Evolutionary conservation across 2,797 vertebrate species (phyloP), one percentile per base, ranked within the genome.

Genomic region (Glossophaga mutica): DNA sequence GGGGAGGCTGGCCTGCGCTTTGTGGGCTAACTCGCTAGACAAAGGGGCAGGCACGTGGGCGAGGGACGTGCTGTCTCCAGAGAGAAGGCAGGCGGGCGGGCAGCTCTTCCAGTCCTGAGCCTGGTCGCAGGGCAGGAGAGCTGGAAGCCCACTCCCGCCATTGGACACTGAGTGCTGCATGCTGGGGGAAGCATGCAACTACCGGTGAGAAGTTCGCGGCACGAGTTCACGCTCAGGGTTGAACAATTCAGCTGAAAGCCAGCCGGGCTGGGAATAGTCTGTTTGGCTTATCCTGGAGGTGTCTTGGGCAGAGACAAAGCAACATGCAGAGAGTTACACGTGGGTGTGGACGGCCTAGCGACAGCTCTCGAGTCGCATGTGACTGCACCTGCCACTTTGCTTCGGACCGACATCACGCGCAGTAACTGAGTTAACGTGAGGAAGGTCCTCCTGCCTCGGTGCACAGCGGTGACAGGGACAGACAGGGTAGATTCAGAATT

Each of bases 401-500:
- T 52, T 55, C 73, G 6, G 48, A 5, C 11, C 32, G 0, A 4
- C 1, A 0, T 18, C 14, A 3, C 0, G 26, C 93, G 29, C 19
- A 4, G 2, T 2, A 5, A 19, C n/a, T 6, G 0, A 2, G 16
- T 5, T 3, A 24, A 26, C 0, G 26, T 12, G 6, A 67, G 70
- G 37, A 32, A 15, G 52, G 24, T 2, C 9, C 42, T 65, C 37
- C 2, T 2, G 85, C 55, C 71, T 3, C 0, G 4, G 50, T 0
- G 8, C 19, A 4, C 10, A 3, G 26, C 0, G 5, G 29, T 12
- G 0, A 12, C 37, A 1, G 67, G 62, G 42, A 57, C 26, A 0
- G 37, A 48, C 16, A 0, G 11, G 52, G 9, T 0, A 1, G 59
- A 15, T 0, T 24, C 55, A 2, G 3, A 0, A 3, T 0, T 0